phyloP scores from a whole-genome alignment of 2,888 invertebrate species.

The Leucoma salicis region DNA sequence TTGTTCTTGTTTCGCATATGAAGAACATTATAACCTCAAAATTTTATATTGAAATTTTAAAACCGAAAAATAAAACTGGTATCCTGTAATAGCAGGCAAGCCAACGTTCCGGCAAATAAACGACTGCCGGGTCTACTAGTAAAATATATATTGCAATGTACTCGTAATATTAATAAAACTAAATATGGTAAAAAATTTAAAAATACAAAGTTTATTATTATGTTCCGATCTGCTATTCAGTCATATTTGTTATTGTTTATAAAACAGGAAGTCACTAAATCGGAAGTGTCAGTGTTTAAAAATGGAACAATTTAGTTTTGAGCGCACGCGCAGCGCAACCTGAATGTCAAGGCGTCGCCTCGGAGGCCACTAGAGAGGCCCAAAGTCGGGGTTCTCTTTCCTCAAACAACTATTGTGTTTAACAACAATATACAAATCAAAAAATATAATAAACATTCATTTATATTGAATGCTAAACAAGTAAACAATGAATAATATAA shows the following conservation, averaged over 20 bases:
- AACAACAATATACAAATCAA: conserved; percentile 5
- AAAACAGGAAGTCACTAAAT: conserved; percentile 66
- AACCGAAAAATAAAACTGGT: no score
- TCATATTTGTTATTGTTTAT: conserved; percentile 7
- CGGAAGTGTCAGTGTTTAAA: conserved; percentile 71
- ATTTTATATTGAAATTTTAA: no score
- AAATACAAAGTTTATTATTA: neutral
- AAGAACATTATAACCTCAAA: no score
- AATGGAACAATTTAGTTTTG: conserved; percentile 66
- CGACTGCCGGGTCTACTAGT: no score
- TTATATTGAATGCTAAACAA: no score
- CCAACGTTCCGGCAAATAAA: no score
- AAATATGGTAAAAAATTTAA: no score
- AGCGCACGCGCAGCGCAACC: conserved; percentile 57
- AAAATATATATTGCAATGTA: neutral
- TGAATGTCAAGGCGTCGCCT: conserved; percentile 72
- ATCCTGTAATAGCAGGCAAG: no score
- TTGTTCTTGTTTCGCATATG: no score
- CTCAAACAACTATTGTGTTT: conserved; percentile 23
- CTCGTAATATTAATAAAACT: neutral
- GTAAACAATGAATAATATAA: no score
- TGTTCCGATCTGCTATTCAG: neutral
- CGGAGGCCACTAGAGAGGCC: conserved; percentile 53
- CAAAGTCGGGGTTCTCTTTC: conserved; percentile 29
- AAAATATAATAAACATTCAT: no score